phyloP scores from a whole-genome alignment of 2,113 vertebrate species.

The Monarcha castaneiventris region DNA sequence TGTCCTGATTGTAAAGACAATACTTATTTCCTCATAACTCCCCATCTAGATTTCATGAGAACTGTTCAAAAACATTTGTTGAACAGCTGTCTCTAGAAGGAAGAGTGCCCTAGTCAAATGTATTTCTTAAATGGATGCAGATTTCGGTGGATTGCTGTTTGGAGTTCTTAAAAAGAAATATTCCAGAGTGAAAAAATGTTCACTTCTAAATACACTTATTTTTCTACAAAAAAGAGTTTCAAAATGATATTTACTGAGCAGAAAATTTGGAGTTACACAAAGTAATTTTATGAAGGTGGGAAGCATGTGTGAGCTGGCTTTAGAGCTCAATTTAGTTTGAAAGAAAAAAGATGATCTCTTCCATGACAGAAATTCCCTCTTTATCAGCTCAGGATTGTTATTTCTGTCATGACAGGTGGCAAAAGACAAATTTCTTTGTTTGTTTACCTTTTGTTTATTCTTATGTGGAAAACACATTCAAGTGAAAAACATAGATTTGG shows the following conservation, averaged over 20 bases:
- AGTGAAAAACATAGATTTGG: neutral
- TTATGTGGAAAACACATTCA: neutral
- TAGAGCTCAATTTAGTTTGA: neutral
- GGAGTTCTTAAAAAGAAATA: neutral
- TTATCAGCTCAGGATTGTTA: neutral
- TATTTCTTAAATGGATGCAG: conserved; percentile 19
- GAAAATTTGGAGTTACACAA: neutral
- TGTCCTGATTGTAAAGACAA: neutral
- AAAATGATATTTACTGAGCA: neutral
- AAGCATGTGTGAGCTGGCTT: neutral
- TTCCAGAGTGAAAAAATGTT: neutral
- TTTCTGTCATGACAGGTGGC: neutral
- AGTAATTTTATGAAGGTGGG: neutral
- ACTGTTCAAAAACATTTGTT: conserved; percentile 43
- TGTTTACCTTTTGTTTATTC: neutral
- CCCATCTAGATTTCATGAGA: neutral
- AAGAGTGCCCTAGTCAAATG: neutral
- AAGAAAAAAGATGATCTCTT: neutral
- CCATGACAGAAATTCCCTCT: neutral
- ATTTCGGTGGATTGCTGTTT: neutral
- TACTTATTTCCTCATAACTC: neutral
- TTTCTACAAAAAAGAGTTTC: neutral
- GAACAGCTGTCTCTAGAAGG: conserved; percentile 35
- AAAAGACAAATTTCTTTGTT: neutral
- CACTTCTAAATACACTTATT: neutral